Evolutionary conservation across 2,888 invertebrate genomes (phyloP), one percentile per base, ranked within the genome.

Genomic region (Phragmatobia fuliginosa): DNA sequence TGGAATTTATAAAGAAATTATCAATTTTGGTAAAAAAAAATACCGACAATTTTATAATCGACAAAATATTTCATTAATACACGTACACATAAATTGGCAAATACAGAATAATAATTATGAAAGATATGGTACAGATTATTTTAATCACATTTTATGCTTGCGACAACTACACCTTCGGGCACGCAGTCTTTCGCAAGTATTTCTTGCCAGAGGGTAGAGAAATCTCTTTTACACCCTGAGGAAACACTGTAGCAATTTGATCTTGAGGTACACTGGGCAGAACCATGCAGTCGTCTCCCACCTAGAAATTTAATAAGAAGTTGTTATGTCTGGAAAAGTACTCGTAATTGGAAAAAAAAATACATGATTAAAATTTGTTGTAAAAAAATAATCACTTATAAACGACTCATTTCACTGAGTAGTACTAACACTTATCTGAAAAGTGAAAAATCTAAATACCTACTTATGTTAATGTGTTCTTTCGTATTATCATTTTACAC

Each of bases 221-320:
- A 14, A 97, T 90, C 5, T 96, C 96, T 38, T 96, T 96, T 16
- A 97, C 95, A 18, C 96, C 97, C 66, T 95, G 93, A 0, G 98
- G 98, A 89, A 98, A 99, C 49, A 97, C 89, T 67, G 93, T 92
- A 32, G 95, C 91, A 7, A 97, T 96, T 83, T 99, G 97, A 28
- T 97, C 97, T 8, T 96, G 96, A 1, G 96, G 94, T 0, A 99
- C 94, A 1, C 96, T 96, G 1, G 99, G 99, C 75, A 98, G 94
- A 41, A 99, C 97, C 99, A 99, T 99, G 79, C 98, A 98, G 33
- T 97, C 96, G 5, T 97, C 97, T 10, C 99, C 99, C 87, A 95
- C 93, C 97, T 98, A 89, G 52, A 96, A 95, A 32, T 32, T 7
- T 36, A 64, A 52, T 36, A 45, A 18, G 33, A 11, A 63, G 11